These are phyloP conservation scores for Cremastobaeus sp. DNA, from an alignment of 2,888 invertebrate genomes.

Conservation along the genomic window DNA sequence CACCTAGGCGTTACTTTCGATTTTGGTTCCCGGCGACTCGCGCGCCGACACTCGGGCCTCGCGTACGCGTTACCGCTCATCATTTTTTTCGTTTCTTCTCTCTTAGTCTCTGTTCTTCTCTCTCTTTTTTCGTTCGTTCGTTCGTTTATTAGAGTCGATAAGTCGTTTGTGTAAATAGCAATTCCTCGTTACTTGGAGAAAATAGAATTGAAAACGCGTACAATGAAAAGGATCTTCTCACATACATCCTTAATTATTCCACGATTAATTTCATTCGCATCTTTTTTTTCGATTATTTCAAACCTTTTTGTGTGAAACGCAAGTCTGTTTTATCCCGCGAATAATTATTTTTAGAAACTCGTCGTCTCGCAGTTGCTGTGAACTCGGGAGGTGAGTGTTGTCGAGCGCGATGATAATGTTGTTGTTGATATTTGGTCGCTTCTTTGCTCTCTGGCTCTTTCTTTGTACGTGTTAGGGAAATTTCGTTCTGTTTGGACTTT, in stretches of 20 bases:
- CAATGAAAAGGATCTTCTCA: slow-evolving; percentile 48
- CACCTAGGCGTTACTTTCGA: too few relatives aligned
- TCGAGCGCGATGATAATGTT: slow-evolving; percentile 27
- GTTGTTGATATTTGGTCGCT: slow-evolving; percentile 44
- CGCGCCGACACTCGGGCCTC: too few relatives aligned
- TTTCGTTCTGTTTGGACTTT: background rate
- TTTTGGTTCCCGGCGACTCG: background rate
- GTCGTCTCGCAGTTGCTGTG: background rate
- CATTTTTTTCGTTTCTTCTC: slow-evolving; percentile 24
- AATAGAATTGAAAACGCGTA: slow-evolving; percentile 33
- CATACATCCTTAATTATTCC: slow-evolving; percentile 11
- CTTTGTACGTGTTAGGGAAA: slow-evolving; percentile 47
- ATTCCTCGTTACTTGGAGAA: slow-evolving; percentile 57
- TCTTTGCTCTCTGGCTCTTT: slow-evolving; percentile 52
- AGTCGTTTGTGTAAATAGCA: slow-evolving; percentile 62
- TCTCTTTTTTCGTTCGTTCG: slow-evolving; percentile 46
- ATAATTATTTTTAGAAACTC: slow-evolving; percentile 25
- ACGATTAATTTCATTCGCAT: background rate
- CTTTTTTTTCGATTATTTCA: background rate
- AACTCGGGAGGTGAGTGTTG: slow-evolving; percentile 15
- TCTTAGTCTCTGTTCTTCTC: slow-evolving; percentile 38
- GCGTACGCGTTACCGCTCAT: too few relatives aligned
- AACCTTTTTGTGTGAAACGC: slow-evolving; percentile 5
- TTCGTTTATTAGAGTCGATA: slow-evolving; percentile 34
- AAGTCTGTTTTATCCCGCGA: background rate